Conservation (phyloP, 2,888 invertebrate species). For the Catocala sponsa region DNA sequence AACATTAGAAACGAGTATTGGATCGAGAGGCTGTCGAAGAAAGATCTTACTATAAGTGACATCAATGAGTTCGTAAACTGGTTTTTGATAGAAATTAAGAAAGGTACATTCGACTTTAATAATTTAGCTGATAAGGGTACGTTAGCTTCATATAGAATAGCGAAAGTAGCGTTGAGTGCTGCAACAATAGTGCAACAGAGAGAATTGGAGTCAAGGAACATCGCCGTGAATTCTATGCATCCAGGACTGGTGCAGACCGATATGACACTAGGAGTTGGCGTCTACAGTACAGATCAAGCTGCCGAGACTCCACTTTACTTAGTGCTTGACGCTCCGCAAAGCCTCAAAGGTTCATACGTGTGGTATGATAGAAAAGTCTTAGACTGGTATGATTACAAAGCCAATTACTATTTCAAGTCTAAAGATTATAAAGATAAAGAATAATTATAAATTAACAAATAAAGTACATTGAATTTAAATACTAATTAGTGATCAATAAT, state of each 20-base stretch:
- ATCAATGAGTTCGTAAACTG: conserved; percentile 88
- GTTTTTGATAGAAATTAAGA: conserved; percentile 84
- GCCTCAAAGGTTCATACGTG: conserved; percentile 89
- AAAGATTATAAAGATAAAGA: background rate
- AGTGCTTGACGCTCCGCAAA: conserved; percentile 82
- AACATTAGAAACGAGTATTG: conserved; percentile 83
- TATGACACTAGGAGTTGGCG: conserved; percentile 90
- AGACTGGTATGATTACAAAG: conserved; percentile 85
- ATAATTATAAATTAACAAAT: background rate
- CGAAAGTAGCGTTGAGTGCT: conserved; percentile 92
- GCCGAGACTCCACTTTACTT: conserved; percentile 86
- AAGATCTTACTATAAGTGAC: conserved; percentile 63
- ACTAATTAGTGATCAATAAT: background rate
- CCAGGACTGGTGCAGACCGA: conserved; percentile 94
- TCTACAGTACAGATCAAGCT: conserved; percentile 84
- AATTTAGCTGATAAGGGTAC: conserved; percentile 84
- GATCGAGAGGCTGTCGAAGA: conserved; percentile 64
- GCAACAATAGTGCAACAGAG: conserved; percentile 90
- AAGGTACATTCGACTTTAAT: conserved; percentile 61
- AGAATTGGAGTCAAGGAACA: conserved; percentile 85
- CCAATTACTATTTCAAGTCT: conserved; percentile 70
- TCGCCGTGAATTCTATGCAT: conserved; percentile 89
- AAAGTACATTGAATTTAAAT: background rate
- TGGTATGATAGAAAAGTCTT: conserved; percentile 88
- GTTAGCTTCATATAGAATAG: conserved; percentile 89